A percentile compares a stretch with the other conserved stretches of the same genome.
Conservation (phyloP, 2,113 vertebrate genomes). For the Centropristis striata region DNA sequence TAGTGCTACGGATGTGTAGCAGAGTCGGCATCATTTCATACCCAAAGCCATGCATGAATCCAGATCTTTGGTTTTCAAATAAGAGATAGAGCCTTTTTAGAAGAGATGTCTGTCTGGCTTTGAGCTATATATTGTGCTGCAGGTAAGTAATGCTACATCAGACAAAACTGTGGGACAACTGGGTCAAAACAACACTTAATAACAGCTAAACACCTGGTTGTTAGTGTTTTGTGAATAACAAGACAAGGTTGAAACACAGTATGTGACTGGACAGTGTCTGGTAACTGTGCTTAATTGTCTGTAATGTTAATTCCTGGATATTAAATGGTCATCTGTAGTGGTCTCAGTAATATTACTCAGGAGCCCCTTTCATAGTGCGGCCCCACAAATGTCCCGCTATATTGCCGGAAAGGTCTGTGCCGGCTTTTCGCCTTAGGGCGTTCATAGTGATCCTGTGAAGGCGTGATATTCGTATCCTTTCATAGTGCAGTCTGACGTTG, state of each 20-base stretch:
- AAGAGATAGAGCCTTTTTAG: neutral
- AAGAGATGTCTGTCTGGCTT: neutral
- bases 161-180: neutral
- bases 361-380: no score
- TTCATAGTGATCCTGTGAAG: no score
- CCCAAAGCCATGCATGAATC: neutral
- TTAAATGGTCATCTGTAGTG: no score
- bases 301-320: no score
- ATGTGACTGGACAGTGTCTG: no score
- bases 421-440: no score
- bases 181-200: neutral
- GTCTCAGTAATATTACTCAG: no score
- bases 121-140: constrained; percentile 2
- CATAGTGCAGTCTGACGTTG: no score
- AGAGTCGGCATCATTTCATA: neutral
- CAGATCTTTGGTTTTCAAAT: neutral
- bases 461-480: no score
- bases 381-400: no score
- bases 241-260: neutral
- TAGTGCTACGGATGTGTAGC: neutral
- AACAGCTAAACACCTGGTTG: constrained; percentile 1
- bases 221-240: neutral
- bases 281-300: no score
- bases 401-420: no score
- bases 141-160: constrained; percentile 20